Evolutionary conservation across 2,113 vertebrate species (phyloP), one percentile per base, ranked within the genome.

Genomic region (Acanthisitta chloris): DNA sequence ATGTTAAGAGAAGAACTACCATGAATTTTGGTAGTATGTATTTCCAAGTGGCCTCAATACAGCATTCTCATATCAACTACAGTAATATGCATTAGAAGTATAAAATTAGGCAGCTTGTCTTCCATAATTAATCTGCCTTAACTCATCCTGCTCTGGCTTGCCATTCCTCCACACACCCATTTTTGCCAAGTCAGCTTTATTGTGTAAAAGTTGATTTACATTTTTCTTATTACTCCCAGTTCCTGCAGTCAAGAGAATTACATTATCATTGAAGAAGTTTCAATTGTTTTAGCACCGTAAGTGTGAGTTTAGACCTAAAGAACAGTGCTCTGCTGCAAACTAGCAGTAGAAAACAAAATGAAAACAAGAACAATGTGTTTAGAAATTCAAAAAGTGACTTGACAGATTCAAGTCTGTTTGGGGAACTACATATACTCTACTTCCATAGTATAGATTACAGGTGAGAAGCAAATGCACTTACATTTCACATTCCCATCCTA

Each of bases 401-500:
- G 46, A 58, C 3, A 66, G 43, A 57, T 29, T 52, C 8, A 62
- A 61, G 19, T 58, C 16, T 54, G 24, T 76, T 66, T 58, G 34
- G 24, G 10, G 21, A 67, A 48, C 38, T 33, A 34, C 23, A 33
- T 8, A 29, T 24, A 55, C 7, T 80, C 24, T 38, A 15, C 33
- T 45, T 58, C 36, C 2, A 1, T 6, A 36, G 36, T 4, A 66
- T 1, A 0, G 12, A 16, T 55, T 33, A 51, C n/a, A 48, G 6
- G 20, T 49, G 58, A 70, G 72, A 86, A 64, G 18, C 45, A 20
- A 86, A 92, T 11, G 4, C 14, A 36, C 54, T 58, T 38, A 31
- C 2, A 34, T 40, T 64, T 71, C 54, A 48, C 4, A 0, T 33
- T 64, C 54, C 48, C 34, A 77, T 25, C 34, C 59, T 49, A 67